Evolutionary conservation across 2,888 invertebrate genomes (phyloP).

Genomic region (Lasius fuliginosus): DNA sequence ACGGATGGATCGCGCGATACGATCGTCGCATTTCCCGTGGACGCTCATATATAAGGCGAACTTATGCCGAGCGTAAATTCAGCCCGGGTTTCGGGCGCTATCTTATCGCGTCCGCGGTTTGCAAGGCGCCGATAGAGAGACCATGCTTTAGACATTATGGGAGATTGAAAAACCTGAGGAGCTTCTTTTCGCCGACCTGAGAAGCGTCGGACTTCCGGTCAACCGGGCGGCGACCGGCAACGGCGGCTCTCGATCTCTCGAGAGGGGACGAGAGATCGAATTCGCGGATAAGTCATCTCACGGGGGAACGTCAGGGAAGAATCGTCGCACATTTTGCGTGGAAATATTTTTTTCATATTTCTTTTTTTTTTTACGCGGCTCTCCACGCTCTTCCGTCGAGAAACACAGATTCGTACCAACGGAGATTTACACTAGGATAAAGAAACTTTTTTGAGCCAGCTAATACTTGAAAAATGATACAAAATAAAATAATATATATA

Average conservation of each 20-base stretch:
- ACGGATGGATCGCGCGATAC: constrained; percentile 81
- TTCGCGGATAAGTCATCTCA: constrained; percentile 54
- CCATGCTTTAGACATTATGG: constrained; percentile 83
- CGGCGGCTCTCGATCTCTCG: constrained; percentile 31
- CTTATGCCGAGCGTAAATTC: constrained; percentile 85
- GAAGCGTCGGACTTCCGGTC: constrained; percentile 73
- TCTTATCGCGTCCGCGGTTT: constrained; percentile 85
- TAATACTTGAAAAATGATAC: constrained; percentile 4
- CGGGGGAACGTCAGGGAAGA: not conserved
- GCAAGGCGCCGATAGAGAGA: constrained; percentile 77
- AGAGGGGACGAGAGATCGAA: constrained; percentile 53
- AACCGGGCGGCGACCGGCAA: constrained; percentile 35
- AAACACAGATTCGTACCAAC: not conserved
- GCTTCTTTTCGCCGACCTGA: constrained; percentile 48
- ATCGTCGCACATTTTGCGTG: constrained; percentile 13
- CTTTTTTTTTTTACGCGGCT: not conserved
- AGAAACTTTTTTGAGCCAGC: not conserved
- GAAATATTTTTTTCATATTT: constrained; percentile 2
- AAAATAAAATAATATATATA: not conserved
- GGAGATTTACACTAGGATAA: not conserved
- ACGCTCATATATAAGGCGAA: constrained; percentile 85
- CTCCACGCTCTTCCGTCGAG: not conserved
- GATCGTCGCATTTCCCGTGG: constrained; percentile 86
- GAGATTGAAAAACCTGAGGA: constrained; percentile 85
- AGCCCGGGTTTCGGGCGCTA: constrained; percentile 76